Evolutionary conservation across 2,797 vertebrate species (phyloP).

Genomic region (Myotis pilosus): DNA sequence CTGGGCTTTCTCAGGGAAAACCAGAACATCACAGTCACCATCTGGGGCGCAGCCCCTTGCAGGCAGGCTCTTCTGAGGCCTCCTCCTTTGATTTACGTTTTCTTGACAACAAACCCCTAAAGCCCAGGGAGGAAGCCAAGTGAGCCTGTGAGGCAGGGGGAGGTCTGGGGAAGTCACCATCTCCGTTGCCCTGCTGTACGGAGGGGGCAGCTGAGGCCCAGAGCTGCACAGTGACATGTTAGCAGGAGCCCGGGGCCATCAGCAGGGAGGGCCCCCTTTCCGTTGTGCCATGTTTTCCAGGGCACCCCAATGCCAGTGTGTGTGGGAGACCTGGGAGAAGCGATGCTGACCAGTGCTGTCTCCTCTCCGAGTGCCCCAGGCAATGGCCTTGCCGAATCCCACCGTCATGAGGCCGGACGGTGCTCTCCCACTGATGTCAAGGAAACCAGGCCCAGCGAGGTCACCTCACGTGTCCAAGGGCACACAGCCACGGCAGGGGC

Average conservation of each 20-base stretch:
- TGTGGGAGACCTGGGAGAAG: background rate
- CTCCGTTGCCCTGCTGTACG: too few relatives aligned
- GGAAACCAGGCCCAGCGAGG: background rate
- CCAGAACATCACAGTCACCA: background rate
- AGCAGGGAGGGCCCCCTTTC: background rate
- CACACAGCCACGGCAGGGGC: background rate
- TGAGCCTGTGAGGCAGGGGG: too few relatives aligned
- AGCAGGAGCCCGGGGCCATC: fast-evolving
- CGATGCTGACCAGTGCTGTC: too few relatives aligned
- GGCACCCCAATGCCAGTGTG: fast-evolving
- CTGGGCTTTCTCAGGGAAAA: background rate
- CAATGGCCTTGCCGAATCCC: background rate
- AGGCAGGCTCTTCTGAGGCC: background rate
- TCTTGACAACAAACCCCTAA: background rate
- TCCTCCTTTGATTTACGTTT: background rate
- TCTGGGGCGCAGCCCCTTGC: background rate
- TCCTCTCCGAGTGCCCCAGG: too few relatives aligned
- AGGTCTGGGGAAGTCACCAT: background rate
- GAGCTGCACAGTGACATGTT: background rate
- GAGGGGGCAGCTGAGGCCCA: fast-evolving
- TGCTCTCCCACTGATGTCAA: background rate
- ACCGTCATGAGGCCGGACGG: fast-evolving
- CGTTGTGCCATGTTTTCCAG: fast-evolving
- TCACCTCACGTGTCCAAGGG: background rate
- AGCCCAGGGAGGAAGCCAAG: background rate